A percentile compares a stretch with the other conserved stretches of the same genome.
Conservation (phyloP, 2,888 invertebrate genomes). For the Synanthedon vespiformis region DNA sequence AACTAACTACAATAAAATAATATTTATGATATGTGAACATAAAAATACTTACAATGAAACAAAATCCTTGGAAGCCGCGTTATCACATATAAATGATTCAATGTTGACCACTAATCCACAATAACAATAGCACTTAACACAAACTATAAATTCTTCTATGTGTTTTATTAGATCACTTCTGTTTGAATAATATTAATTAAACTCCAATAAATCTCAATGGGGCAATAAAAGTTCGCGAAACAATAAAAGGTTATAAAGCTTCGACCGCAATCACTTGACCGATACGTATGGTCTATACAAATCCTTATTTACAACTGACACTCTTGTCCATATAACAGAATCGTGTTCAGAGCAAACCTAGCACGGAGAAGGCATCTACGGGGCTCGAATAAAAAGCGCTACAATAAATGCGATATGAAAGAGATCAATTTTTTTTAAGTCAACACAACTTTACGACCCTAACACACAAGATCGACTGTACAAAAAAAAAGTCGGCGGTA, state of each 20-base stretch:
- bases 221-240: constrained; percentile 15
- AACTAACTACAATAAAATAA: too few species aligned
- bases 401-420: constrained; percentile 49
- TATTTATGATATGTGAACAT: too few species aligned
- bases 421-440: constrained; percentile 44
- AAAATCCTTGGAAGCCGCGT: constrained; percentile 38
- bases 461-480: constrained; percentile 58
- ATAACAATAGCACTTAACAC: constrained; percentile 41
- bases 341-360: constrained; percentile 51
- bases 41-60: constrained; percentile 39
- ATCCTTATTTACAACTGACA: constrained; percentile 71
- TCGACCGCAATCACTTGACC: constrained; percentile 44
- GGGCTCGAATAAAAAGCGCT: constrained; percentile 30
- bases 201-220: background rate
- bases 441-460: constrained; percentile 63
- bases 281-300: constrained; percentile 68
- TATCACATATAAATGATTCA: constrained; percentile 35
- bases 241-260: constrained; percentile 34
- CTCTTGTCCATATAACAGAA: constrained; percentile 59
- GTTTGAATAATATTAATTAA: constrained; percentile 2
- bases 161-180: constrained; percentile 51
- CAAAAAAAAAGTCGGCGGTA: constrained; percentile 62
- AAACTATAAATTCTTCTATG: constrained; percentile 33
- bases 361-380: constrained; percentile 46
- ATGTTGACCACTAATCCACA: constrained; percentile 46